A percentile compares a stretch with the other conserved stretches of the same genome.
Conservation (phyloP, 1,140 invertebrate species). For the Oppia nitens region DNA sequence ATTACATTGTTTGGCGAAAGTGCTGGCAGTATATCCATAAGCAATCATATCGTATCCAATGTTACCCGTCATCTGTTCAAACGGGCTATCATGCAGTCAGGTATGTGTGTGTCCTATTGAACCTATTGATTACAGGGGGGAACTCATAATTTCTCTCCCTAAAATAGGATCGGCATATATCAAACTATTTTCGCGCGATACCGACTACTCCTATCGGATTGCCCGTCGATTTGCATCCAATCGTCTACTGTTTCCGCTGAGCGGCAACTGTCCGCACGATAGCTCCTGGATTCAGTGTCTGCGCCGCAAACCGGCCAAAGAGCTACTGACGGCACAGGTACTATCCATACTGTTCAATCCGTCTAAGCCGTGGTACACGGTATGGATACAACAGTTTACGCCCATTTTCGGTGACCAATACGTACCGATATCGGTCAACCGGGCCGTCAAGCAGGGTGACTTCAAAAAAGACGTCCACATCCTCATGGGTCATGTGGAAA, state of each 20-base stretch:
- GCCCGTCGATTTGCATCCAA: neutral
- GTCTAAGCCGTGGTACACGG: neutral
- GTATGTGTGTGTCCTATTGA: neutral
- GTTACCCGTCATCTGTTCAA: conserved; percentile 9
- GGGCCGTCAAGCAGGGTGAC: neutral
- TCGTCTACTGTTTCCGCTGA: neutral
- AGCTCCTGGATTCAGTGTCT: neutral
- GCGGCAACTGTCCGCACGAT: neutral
- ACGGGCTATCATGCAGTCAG: conserved; percentile 27
- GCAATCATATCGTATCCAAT: conserved; percentile 27
- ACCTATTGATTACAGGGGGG: neutral
- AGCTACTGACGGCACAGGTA: neutral
- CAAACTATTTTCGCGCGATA: neutral
- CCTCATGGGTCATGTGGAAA: neutral
- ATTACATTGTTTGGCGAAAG: conserved; percentile 36
- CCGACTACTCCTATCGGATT: neutral
- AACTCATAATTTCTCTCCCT: neutral
- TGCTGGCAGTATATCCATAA: conserved; percentile 26
- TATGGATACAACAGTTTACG: neutral
- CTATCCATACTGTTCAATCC: neutral
- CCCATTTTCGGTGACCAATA: neutral
- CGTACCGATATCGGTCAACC: neutral
- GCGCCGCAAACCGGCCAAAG: neutral
- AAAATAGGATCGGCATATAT: neutral
- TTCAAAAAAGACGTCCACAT: neutral